These are phyloP conservation scores for Sorex fumeus DNA, from an alignment of 2,113 vertebrate genomes.

Conservation along the genomic window DNA sequence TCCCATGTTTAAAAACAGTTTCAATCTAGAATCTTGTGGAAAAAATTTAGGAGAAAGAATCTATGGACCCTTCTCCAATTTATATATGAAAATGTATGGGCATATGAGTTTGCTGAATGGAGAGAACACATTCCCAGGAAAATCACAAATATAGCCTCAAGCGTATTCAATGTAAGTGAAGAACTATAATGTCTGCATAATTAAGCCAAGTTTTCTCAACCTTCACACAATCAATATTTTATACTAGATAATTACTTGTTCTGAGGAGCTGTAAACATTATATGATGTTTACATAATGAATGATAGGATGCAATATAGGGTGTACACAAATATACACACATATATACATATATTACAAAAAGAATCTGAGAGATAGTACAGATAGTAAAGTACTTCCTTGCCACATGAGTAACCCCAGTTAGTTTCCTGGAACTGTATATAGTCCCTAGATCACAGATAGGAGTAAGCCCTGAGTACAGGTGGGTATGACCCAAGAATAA, in stretches of 20 bases:
- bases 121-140: constrained; percentile 1
- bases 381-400: too few relatives aligned
- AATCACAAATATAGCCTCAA: constrained; percentile 36
- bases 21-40: background rate
- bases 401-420: too few relatives aligned
- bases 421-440: too few relatives aligned
- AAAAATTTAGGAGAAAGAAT: background rate
- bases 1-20: constrained; percentile 50
- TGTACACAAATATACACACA: too few relatives aligned
- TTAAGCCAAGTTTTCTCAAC: constrained; percentile 17
- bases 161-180: background rate
- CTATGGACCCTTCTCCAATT: background rate
- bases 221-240: background rate
- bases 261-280: background rate
- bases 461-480: background rate
- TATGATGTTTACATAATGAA: background rate
- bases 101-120: constrained; percentile 31
- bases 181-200: constrained; percentile 8
- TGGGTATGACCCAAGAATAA: background rate
- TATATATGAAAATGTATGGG: background rate
- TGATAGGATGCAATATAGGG: background rate
- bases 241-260: background rate
- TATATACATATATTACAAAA: background rate
- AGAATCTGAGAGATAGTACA: background rate
- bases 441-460: too few relatives aligned